Base-by-base conservation (phyloP, 2,888 invertebrate species). In the Erebia ligea region DNA sequence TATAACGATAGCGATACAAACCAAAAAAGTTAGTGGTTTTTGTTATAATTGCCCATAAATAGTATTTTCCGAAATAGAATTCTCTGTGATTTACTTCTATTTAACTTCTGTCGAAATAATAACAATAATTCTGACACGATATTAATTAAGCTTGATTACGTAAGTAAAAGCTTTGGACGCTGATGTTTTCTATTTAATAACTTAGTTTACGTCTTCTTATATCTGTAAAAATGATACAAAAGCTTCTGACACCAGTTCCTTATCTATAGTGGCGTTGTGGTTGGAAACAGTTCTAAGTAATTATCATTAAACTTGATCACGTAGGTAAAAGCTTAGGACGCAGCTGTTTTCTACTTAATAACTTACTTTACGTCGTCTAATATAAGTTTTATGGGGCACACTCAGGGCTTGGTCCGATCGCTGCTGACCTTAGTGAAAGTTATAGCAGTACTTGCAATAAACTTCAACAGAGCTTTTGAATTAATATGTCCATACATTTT, bases 291-390 rank as follows among this genome's bases (percentile, higher is more conserved):
- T 75, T 78, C 69, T 79, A n/a, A n/a, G n/a, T n/a, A 80, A 81
- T 81, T 78, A 80, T 77, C 77, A 75, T 81, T 76, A 75, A 76
- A 77, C 73, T 78, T 76, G 75, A 77, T 81, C 77, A 77, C 78
- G 75, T 78, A 73, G 72, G 71, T 73, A 69, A 68, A 68, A 67
- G 59, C 69, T 73, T 71, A 59, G 69, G 72, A 74, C 75, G 70
- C 78, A 76, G 75, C 73, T 76, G 77, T 76, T 78, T 76, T 76
- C 69, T 72, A 75, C 76, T 79, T 77, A 78, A 79, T 79, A 78
- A 77, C 76, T 75, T 70, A 75, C 65, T 78, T 79, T 78, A 77
- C 70, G 69, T 68, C 50, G 75, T 45, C 61, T 71, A 64, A 67
- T 74, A 69, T 73, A 74, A 73, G 73, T 69, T 75, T 76, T 76